Conservation (phyloP, 2,888 invertebrate genomes). For the Alentia gelatinosa region DNA sequence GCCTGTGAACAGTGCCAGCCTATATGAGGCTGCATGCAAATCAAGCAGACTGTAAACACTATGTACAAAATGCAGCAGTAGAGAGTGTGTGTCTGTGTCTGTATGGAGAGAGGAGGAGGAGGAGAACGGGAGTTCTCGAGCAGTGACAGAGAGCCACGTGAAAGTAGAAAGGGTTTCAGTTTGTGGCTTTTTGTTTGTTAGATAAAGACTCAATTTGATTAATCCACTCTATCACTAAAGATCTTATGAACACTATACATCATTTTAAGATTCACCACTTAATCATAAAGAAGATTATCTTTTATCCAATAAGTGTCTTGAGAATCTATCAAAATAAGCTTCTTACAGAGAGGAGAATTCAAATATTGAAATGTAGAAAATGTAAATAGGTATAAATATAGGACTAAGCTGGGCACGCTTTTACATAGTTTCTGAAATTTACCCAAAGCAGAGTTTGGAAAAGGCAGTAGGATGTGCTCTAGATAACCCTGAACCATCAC, state of each 20-base stretch:
- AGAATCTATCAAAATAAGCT: too few species aligned
- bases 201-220: too few species aligned
- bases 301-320: too few species aligned
- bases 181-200: too few species aligned
- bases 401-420: not conserved
- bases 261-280: too few species aligned
- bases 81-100: conserved; percentile 8
- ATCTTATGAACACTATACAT: too few species aligned
- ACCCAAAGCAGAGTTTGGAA: not conserved
- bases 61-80: conserved; percentile 18
- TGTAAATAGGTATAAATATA: not conserved
- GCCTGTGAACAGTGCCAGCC: too few species aligned
- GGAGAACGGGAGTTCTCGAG: not conserved
- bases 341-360: too few species aligned
- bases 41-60: not conserved
- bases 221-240: too few species aligned
- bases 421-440: not conserved
- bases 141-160: not conserved
- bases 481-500: conserved; percentile 40
- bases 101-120: not conserved
- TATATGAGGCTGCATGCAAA: conserved; percentile 23
- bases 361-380: too few species aligned
- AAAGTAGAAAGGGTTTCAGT: not conserved
- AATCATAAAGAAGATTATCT: too few species aligned
- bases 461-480: not conserved